A percentile compares a stretch with the other conserved stretches of the same genome.
Evolutionary conservation across 2,113 vertebrate species (phyloP).

Genomic region (Podarcis raffonei): DNA sequence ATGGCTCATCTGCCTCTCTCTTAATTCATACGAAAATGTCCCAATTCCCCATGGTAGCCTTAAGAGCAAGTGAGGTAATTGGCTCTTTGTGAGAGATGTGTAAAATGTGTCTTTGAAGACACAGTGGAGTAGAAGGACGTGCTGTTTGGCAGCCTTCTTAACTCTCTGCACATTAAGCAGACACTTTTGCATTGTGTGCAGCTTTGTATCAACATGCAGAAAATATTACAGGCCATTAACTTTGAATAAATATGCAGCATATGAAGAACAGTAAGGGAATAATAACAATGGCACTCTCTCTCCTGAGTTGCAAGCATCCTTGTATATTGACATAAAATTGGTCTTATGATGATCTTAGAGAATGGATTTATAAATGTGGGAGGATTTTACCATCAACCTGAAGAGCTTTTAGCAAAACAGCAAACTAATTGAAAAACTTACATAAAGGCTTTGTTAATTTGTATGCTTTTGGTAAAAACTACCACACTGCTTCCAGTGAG

Average conservation of each 20-base stretch:
- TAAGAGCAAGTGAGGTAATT: slow-evolving; percentile 1
- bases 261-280: slow-evolving; percentile 42
- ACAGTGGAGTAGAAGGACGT: background rate
- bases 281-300: background rate
- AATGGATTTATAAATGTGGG: background rate
- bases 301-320: slow-evolving; percentile 21
- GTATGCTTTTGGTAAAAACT: background rate
- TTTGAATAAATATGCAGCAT: slow-evolving; percentile 27
- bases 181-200: slow-evolving; percentile 24
- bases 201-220: slow-evolving; percentile 19
- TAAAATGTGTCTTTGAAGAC: slow-evolving; percentile 53
- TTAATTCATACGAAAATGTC: slow-evolving; percentile 27
- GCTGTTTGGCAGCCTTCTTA: slow-evolving; percentile 39
- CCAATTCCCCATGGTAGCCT: background rate
- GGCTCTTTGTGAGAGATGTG: slow-evolving; percentile 45
- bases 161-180: slow-evolving; percentile 23
- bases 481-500: slow-evolving; percentile 38
- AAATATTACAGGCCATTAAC: slow-evolving; percentile 26
- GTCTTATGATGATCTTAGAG: slow-evolving; percentile 35
- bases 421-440: background rate
- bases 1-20: slow-evolving; percentile 2
- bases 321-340: slow-evolving; percentile 35
- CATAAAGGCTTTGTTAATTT: slow-evolving; percentile 11
- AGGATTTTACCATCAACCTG: slow-evolving; percentile 26
- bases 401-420: slow-evolving; percentile 38